Evolutionary conservation across 2,888 invertebrate species (phyloP).

Genomic region (Agrotis segetum): DNA sequence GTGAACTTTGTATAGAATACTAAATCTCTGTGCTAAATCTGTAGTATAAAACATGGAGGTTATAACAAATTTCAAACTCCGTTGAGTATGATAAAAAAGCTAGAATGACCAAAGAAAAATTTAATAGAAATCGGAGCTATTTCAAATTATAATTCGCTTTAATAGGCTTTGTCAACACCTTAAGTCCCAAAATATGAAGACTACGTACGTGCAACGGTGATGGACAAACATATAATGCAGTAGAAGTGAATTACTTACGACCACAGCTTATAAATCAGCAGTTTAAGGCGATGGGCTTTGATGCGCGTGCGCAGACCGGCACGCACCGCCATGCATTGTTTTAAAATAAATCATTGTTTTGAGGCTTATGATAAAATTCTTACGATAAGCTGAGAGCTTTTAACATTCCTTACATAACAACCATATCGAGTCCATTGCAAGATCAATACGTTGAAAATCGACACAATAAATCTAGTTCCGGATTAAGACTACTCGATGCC

Average conservation of each 20-base stretch:
- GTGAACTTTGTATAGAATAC: neutral
- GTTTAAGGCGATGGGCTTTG: neutral
- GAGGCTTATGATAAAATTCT: neutral
- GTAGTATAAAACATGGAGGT: no score
- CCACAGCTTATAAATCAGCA: slow-evolving; percentile 27
- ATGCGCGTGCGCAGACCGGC: slow-evolving; percentile 24
- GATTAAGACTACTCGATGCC: no score
- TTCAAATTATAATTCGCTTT: no score
- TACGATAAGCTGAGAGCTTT: neutral
- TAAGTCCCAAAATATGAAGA: neutral
- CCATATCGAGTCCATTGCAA: neutral
- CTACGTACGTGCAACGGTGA: neutral
- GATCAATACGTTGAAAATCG: no score
- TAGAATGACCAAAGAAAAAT: no score
- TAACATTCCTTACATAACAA: neutral
- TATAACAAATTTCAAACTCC: no score
- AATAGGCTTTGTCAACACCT: no score
- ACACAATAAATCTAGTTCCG: no score
- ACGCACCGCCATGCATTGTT: slow-evolving; percentile 22
- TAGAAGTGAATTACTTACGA: neutral
- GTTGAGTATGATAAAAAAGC: neutral
- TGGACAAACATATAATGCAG: neutral
- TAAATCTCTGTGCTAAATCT: no score
- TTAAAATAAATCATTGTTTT: neutral
- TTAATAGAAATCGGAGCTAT: no score